Evolutionary conservation across 2,113 vertebrate genomes (phyloP), one percentile per base, ranked within the genome.

Genomic region (Megalops atlanticus): DNA sequence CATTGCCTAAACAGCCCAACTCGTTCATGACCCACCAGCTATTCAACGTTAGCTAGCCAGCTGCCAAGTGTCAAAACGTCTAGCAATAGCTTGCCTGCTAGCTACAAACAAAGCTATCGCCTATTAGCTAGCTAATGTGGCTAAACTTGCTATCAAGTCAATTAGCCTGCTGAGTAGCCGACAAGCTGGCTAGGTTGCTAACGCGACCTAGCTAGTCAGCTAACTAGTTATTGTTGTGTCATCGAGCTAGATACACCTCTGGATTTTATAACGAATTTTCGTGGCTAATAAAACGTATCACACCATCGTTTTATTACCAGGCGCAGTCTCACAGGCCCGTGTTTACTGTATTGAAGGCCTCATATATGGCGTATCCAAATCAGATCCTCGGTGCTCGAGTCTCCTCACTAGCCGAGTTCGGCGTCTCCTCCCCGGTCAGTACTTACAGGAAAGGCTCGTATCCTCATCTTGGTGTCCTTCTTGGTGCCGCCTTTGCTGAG

Each of bases 401-500:
- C 83, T 24, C 16, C 33, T 58, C 27, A n/a, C 81, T 14, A 73
- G 21, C 81, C 36, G 90, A 52, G 80, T 49, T 14, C 0, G 87
- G 45, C 74, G 86, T 84, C 81, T 78, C 58, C 81, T 86, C 68
- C 73, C 86, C 90, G 89, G 89, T 5, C 79, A 81, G 84, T 84
- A 96, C 97, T 98, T 92, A 98, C 96, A 93, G 97, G 97, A 96
- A 98, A 98, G 90, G 97, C 97, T 92, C 97, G 95, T 96, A 98
- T 98, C 95, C 97, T 94, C 97, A 98, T 98, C 94, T 98, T 98
- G 95, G 97, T 98, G 95, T 98, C 97, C 95, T 98, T 98, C 94
- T 97, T 96, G 93, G 96, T 96, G 90, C 96, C 95, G 92, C 96
- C 96, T 96, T 97, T 98, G 95, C 96, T 97, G 93, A 98, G 95